Base-by-base conservation (phyloP, 2,113 vertebrate genomes). In the Varanus komodoensis region DNA sequence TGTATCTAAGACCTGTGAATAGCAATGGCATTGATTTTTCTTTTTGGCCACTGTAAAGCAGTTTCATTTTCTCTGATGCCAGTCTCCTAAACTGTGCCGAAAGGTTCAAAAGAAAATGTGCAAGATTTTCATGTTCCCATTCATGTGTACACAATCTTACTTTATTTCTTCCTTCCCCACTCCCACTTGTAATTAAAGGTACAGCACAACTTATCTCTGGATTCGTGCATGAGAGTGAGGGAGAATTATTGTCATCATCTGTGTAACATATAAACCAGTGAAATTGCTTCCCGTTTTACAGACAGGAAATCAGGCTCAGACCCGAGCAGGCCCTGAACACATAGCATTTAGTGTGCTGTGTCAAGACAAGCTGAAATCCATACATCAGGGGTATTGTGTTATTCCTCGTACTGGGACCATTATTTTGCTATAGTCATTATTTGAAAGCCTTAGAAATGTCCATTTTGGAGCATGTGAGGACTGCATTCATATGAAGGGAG, bases 1-100 rank as follows among this genome's bases (percentile, higher is more conserved):
- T 88, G 79, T 75, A 77, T 87, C 54, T 34, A 67, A 77, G 57
- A 83, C 23, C 79, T 68, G 54, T 87, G 54, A 83, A 83, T 83
- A 83, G 79, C 85, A 82, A 90, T 82, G 69, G 73, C 32, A 83
- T 83, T 87, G 79, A 87, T 91, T 83, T 68, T 54, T 54, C 6
- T 68, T 82, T 34, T 77, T 87, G 87, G 68, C 21, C 34, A 50
- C 44, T 48, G 14, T 87, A 83, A 91, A 83, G 73, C 64, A 29
- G 48, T 91, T 87, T 83, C n/a, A 32, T 87, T 73, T 87, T 87
- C 71, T 50, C 32, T 83, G 23, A 77, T 82, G 52, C 34, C 67
- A 23, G 32, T 67, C 54, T 90, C 74, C 52, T n/a, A 64, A 73
- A 57, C 21, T 50, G 57, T 84, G 69, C 44, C 68, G 52, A 48